Evolutionary conservation across 1,140 invertebrate species (phyloP).

Genomic region (Melanaphis sacchari): DNA sequence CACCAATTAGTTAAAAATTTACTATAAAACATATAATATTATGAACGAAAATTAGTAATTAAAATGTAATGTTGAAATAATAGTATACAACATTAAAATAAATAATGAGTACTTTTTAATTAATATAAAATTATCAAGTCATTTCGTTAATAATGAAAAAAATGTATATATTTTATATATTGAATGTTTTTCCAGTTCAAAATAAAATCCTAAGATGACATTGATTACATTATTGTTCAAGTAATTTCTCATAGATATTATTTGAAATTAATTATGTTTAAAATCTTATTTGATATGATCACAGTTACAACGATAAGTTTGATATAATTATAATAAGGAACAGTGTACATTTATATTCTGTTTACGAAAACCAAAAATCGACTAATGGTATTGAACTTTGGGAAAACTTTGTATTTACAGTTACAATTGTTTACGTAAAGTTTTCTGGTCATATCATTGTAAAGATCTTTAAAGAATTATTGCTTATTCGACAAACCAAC

Average conservation of each 20-base stretch:
- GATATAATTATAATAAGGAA: not conserved
- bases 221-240: not conserved
- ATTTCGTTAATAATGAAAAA: too few relatives aligned
- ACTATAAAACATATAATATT: not conserved
- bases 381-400: not conserved
- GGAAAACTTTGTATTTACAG: not conserved
- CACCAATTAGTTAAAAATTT: not conserved
- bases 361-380: not conserved
- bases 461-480: not conserved
- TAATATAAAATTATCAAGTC: not conserved
- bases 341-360: not conserved
- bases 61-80: not conserved
- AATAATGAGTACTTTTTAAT: not conserved
- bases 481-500: not conserved
- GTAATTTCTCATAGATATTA: not conserved
- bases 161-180: too few relatives aligned
- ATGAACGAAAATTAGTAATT: not conserved
- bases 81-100: too few relatives aligned
- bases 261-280: not conserved
- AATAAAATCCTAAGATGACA: not conserved
- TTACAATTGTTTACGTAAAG: conserved; percentile 9
- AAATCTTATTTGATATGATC: not conserved
- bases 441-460: not conserved
- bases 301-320: not conserved
- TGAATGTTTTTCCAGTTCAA: too few relatives aligned